Evolutionary conservation across 2,888 invertebrate genomes (phyloP).

Genomic region (Enchytraeus crypticus): DNA sequence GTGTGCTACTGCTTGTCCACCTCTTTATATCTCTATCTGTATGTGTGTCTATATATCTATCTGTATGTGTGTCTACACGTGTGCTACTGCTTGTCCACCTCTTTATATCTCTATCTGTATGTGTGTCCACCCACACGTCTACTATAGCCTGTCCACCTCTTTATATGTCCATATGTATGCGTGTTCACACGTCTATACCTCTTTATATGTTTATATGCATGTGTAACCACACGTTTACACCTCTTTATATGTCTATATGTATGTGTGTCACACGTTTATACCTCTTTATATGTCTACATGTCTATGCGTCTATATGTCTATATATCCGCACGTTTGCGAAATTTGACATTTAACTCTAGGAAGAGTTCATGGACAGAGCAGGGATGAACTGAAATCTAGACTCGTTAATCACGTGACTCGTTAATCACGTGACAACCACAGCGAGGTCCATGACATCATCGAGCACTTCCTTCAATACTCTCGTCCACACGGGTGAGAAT

Average conservation of each 20-base stretch:
- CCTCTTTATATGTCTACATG: not conserved
- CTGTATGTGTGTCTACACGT: constrained; percentile 2
- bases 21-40: not conserved
- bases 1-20: not conserved
- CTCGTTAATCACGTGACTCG: too few species aligned
- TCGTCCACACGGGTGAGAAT: too few species aligned
- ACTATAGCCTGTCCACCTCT: too few species aligned
- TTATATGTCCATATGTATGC: not conserved
- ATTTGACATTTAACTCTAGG: not conserved
- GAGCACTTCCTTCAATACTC: not conserved
- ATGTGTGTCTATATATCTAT: too few species aligned
- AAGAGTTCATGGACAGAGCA: not conserved
- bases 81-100: not conserved
- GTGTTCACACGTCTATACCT: not conserved
- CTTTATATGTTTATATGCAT: constrained; percentile 6
- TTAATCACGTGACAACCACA: too few species aligned
- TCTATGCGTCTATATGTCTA: not conserved
- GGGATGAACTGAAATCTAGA: too few species aligned
- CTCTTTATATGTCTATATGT: not conserved
- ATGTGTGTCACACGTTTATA: not conserved
- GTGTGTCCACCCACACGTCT: too few species aligned
- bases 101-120: not conserved
- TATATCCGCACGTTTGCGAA: not conserved
- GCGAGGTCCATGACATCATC: not conserved
- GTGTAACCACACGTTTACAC: not conserved